Conservation (phyloP, 2,113 vertebrate genomes). For the Chrysochloris asiatica region DNA sequence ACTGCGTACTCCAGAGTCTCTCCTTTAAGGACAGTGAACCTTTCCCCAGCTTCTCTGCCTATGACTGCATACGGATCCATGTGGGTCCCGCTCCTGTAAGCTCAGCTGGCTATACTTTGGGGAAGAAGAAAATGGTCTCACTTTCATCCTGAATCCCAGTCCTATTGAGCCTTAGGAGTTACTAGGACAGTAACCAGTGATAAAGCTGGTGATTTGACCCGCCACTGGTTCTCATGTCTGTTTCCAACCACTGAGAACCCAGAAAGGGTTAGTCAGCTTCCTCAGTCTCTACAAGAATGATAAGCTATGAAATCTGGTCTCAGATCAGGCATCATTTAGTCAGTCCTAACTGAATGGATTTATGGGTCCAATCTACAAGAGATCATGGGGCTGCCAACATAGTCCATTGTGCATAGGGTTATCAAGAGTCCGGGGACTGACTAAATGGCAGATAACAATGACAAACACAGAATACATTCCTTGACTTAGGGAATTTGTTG, state of each 20-base stretch:
- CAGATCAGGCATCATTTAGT: neutral
- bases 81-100: neutral
- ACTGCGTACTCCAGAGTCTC: neutral
- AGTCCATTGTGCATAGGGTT: neutral
- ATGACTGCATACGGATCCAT: no score
- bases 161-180: neutral
- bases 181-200: neutral
- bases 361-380: neutral
- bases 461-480: neutral
- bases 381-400: neutral
- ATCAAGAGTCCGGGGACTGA: neutral
- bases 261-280: neutral
- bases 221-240: neutral
- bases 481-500: neutral
- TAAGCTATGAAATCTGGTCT: neutral
- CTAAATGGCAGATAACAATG: neutral
- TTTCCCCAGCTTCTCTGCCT: no score
- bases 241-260: neutral
- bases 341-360: neutral
- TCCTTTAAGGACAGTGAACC: neutral
- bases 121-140: neutral
- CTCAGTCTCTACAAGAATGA: neutral
- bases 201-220: neutral
- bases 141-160: neutral
- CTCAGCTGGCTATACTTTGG: neutral